Conservation (phyloP, 2,113 vertebrate species). For the Myrmecophaga tridactyla region DNA sequence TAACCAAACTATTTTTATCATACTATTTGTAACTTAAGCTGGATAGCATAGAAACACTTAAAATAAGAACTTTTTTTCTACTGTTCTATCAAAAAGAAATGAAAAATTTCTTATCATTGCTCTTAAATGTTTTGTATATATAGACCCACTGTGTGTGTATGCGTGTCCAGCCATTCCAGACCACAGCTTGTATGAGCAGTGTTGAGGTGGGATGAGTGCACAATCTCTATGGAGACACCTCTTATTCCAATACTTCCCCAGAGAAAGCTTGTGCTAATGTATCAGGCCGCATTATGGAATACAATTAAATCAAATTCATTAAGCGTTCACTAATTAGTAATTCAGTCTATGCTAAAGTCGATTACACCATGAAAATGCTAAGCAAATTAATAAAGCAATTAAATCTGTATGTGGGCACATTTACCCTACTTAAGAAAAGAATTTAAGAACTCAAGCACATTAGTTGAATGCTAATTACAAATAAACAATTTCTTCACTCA, state of each 20-base stretch:
- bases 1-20: background rate
- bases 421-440: slow-evolving; percentile 53
- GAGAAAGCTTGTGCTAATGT: slow-evolving; percentile 14
- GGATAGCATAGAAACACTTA: background rate
- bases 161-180: background rate
- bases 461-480: slow-evolving; percentile 50
- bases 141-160: background rate
- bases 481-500: slow-evolving; percentile 51
- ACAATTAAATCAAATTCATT: slow-evolving; percentile 59
- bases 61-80: background rate
- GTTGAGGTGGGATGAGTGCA: background rate
- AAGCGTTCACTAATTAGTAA: slow-evolving; percentile 53
- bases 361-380: slow-evolving; percentile 49
- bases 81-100: background rate
- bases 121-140: background rate
- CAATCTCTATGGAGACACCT: background rate
- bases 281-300: background rate
- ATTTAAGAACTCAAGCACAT: slow-evolving; percentile 6
- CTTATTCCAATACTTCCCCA: background rate
- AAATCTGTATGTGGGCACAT: slow-evolving; percentile 29
- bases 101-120: background rate
- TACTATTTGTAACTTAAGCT: background rate
- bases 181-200: background rate
- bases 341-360: background rate
- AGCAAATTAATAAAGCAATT: slow-evolving; percentile 61